Evolutionary conservation across 2,888 invertebrate genomes (phyloP).

Genomic region (Ormyrus labotus): DNA sequence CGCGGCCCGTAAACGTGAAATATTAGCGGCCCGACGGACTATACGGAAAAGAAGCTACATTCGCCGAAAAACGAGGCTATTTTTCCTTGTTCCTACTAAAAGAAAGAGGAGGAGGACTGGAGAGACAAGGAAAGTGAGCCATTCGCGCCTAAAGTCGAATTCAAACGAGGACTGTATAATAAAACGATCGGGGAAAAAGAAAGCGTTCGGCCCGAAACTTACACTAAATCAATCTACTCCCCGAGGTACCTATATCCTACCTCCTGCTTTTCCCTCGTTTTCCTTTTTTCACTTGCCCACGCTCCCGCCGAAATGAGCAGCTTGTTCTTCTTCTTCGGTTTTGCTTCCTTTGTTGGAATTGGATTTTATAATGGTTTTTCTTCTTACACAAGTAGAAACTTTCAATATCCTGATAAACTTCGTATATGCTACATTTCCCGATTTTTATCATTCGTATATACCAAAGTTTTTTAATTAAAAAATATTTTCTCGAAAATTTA

Average conservation of each 20-base stretch:
- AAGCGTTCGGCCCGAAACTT: conserved; percentile 23
- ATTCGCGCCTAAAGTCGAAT: conserved; percentile 59
- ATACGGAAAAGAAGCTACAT: background rate
- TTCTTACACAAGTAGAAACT: background rate
- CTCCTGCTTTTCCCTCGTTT: conserved; percentile 43
- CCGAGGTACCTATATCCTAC: conserved; percentile 31
- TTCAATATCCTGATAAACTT: too few relatives aligned
- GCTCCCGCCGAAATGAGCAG: conserved; percentile 32
- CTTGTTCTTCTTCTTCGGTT: conserved; percentile 9
- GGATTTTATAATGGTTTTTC: background rate
- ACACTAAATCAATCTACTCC: conserved; percentile 52
- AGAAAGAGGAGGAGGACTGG: background rate
- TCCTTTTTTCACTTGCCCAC: conserved; percentile 44
- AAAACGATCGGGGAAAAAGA: conserved; percentile 61
- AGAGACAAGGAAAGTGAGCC: conserved; percentile 47
- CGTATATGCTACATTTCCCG: too few relatives aligned
- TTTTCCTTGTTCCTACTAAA: background rate
- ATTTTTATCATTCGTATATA: too few relatives aligned
- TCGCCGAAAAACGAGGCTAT: conserved; percentile 14
- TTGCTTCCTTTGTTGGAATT: conserved; percentile 12
- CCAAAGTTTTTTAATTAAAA: too few relatives aligned
- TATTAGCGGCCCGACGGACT: conserved; percentile 43
- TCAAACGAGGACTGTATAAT: conserved; percentile 62
- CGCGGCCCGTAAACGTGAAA: conserved; percentile 45
- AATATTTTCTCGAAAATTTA: too few relatives aligned